phyloP scores from a whole-genome alignment of 2,888 invertebrate species.

The Polyommatus icarus region DNA sequence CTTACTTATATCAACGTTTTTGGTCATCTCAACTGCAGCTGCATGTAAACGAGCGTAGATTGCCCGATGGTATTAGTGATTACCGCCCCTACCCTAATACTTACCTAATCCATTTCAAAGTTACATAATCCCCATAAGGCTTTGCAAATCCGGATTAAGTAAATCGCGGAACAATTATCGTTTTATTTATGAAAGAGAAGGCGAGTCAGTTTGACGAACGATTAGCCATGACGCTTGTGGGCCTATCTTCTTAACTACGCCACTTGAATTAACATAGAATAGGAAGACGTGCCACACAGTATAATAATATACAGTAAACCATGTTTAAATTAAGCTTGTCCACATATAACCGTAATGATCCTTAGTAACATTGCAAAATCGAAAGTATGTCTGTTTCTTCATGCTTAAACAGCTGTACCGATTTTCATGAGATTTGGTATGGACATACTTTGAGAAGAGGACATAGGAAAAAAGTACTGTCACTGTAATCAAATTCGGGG shows the following conservation, averaged over 20 bases:
- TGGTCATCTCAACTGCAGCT: no score
- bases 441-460: no score
- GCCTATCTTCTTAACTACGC: not conserved
- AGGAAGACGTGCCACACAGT: not conserved
- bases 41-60: not conserved
- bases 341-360: no score
- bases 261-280: constrained; percentile 11
- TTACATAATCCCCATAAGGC: not conserved
- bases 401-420: no score
- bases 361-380: no score
- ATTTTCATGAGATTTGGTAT: no score
- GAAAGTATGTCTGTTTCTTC: no score
- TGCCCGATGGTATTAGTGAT: not conserved
- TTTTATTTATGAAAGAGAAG: not conserved
- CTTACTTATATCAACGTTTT: no score
- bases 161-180: not conserved
- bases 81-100: not conserved
- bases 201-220: not conserved
- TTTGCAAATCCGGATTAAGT: not conserved
- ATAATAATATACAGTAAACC: no score
- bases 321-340: no score
- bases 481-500: no score
- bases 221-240: not conserved
- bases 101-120: not conserved
- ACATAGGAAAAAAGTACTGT: no score